Evolutionary conservation across 2,113 vertebrate genomes (phyloP).

Genomic region (Psilopsiagon aymara): DNA sequence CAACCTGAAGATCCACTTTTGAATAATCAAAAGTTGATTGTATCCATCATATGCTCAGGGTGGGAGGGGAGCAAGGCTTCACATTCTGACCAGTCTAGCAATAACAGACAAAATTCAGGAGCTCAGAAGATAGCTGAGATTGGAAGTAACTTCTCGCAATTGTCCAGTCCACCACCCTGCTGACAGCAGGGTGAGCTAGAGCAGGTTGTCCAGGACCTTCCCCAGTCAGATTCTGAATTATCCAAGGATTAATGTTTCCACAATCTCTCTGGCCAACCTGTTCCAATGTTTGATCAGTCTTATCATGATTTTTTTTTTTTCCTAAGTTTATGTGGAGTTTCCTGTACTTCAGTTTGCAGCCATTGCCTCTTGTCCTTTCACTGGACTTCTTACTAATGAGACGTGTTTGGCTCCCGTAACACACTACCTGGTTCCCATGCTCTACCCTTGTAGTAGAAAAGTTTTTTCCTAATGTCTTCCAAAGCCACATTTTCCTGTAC

Average conservation of each 20-base stretch:
- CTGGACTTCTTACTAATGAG: background rate
- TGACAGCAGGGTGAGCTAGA: background rate
- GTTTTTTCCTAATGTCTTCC: background rate
- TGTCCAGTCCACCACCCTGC: background rate
- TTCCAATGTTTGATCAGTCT: background rate
- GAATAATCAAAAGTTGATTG: background rate
- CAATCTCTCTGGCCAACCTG: background rate
- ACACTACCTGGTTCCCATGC: background rate
- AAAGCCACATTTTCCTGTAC: background rate
- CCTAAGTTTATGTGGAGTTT: background rate
- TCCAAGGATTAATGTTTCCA: background rate
- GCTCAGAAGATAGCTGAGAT: background rate
- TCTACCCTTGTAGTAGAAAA: background rate
- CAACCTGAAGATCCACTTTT: background rate
- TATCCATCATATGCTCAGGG: background rate
- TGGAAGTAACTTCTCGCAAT: background rate
- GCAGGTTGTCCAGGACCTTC: background rate
- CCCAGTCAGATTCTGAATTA: background rate
- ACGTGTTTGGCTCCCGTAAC: background rate
- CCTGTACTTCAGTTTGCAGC: background rate
- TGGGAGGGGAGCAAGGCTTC: background rate
- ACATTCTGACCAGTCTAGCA: background rate
- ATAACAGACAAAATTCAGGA: background rate
- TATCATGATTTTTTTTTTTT: background rate
- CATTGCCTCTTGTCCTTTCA: background rate